These are phyloP conservation scores for Atlantisia rogersi DNA, from an alignment of 2,113 vertebrate genomes.

Conservation along the genomic window DNA sequence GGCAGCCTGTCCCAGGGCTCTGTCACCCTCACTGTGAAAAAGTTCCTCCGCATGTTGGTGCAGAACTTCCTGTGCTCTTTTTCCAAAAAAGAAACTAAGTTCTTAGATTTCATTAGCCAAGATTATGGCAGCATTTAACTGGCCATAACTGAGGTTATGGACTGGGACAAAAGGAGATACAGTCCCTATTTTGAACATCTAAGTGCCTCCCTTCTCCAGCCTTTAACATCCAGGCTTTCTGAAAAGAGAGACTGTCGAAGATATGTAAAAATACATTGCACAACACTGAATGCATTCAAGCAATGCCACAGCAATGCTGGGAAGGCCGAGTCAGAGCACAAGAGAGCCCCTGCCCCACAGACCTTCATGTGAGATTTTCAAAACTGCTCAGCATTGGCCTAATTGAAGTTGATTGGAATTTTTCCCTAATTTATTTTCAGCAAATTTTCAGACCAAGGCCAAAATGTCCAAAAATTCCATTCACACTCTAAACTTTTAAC, in stretches of 20 bases:
- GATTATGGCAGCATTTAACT: not conserved
- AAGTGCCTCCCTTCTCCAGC: not conserved
- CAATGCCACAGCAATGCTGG: not conserved
- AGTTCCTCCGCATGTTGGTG: no score
- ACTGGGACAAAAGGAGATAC: not conserved
- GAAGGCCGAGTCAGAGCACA: not conserved
- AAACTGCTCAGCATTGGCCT: not conserved
- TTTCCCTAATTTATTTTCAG: not conserved
- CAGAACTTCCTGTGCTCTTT: no score
- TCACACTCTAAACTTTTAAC: not conserved
- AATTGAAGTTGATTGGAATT: not conserved
- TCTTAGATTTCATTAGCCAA: not conserved
- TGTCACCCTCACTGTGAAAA: no score
- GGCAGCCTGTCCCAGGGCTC: no score
- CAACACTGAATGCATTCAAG: not conserved
- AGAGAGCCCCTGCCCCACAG: not conserved
- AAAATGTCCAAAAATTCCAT: not conserved
- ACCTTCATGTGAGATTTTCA: not conserved
- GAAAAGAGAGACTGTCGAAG: not conserved
- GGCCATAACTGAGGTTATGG: not conserved
- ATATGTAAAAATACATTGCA: not conserved
- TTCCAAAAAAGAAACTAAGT: not conserved
- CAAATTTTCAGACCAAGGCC: not conserved
- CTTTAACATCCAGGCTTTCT: not conserved
- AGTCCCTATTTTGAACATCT: not conserved